Evolutionary conservation across 2,888 invertebrate species (phyloP).

Genomic region (Drosophila longiperda): DNA sequence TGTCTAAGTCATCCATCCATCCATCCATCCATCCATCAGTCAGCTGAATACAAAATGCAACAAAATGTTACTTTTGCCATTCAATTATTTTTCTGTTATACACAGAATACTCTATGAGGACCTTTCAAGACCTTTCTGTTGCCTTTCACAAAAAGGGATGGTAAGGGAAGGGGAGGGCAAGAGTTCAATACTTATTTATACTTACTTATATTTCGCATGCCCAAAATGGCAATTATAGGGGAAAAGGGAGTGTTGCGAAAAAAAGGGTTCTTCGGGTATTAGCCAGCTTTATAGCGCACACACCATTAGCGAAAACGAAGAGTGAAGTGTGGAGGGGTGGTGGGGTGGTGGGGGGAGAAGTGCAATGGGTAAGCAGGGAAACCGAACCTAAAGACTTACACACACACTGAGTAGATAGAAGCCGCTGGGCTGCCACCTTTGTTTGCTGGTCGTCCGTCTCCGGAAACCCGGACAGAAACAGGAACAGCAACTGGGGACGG

Average conservation of each 20-base stretch:
- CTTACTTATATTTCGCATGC: slow-evolving; percentile 31
- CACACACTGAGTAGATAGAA: slow-evolving; percentile 24
- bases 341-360: too few species aligned
- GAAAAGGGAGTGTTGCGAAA: slow-evolving; percentile 31
- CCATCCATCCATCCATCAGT: slow-evolving; percentile 34
- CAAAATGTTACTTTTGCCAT: slow-evolving; percentile 65
- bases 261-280: slow-evolving; percentile 61
- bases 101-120: slow-evolving; percentile 21
- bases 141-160: slow-evolving; percentile 35
- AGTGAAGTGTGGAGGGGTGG: too few species aligned
- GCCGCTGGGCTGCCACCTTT: slow-evolving; percentile 38
- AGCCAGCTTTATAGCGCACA: slow-evolving; percentile 65
- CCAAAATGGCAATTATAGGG: slow-evolving; percentile 48
- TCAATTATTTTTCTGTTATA: slow-evolving; percentile 49
- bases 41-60: slow-evolving; percentile 50
- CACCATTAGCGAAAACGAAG: slow-evolving; percentile 58
- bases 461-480: slow-evolving; percentile 24
- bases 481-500: slow-evolving; percentile 15
- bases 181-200: slow-evolving; percentile 31
- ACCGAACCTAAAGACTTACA: slow-evolving; percentile 20
- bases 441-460: slow-evolving; percentile 51
- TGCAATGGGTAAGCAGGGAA: not conserved
- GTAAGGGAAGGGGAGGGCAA: not conserved
- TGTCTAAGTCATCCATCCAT: slow-evolving; percentile 5
- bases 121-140: slow-evolving; percentile 27